phyloP scores from a whole-genome alignment of 2,888 invertebrate genomes.

The Cremastobaeus sp. region DNA sequence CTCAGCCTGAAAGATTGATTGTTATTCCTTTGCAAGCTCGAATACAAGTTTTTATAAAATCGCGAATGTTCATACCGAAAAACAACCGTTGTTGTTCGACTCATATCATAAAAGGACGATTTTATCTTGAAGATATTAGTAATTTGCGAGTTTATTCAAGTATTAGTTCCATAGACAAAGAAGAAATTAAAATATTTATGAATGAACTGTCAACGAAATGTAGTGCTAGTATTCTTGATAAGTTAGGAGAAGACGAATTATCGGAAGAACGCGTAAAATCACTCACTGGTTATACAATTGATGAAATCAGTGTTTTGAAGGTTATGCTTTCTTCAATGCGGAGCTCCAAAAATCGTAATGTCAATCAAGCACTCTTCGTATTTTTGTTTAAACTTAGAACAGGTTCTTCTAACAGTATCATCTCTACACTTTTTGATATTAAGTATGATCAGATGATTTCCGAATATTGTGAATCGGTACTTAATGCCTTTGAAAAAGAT shows the following conservation, averaged over 20 bases:
- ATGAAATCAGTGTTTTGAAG: slow-evolving; percentile 1
- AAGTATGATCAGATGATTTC: slow-evolving; percentile 3
- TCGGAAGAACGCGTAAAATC: slow-evolving; percentile 9
- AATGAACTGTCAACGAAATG: slow-evolving; percentile 10
- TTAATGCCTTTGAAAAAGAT: too few species aligned
- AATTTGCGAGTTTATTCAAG: slow-evolving; percentile 25
- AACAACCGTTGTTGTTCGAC: too few species aligned
- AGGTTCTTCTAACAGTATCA: slow-evolving; percentile 2
- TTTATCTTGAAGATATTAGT: slow-evolving; percentile 21
- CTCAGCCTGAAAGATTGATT: background rate
- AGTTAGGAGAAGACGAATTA: slow-evolving; percentile 1
- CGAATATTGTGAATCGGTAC: slow-evolving; percentile 1
- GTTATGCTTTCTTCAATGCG: slow-evolving; percentile 9
- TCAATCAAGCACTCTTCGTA: slow-evolving; percentile 11
- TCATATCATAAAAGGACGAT: slow-evolving; percentile 21
- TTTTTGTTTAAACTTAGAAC: slow-evolving; percentile 11
- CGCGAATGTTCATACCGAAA: slow-evolving; percentile 25
- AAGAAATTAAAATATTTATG: slow-evolving; percentile 10
- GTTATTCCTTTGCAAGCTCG: slow-evolving; percentile 19
- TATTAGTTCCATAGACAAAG: background rate
- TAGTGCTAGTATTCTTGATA: slow-evolving; percentile 4
- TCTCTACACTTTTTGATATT: slow-evolving; percentile 1
- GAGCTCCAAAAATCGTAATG: slow-evolving; percentile 10
- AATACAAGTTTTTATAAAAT: slow-evolving; percentile 13
- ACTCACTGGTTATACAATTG: slow-evolving; percentile 11